A percentile compares a stretch with the other conserved stretches of the same genome.
Evolutionary conservation across 2,888 invertebrate species (phyloP).

Genomic region (Epistrophe grossulariae): DNA sequence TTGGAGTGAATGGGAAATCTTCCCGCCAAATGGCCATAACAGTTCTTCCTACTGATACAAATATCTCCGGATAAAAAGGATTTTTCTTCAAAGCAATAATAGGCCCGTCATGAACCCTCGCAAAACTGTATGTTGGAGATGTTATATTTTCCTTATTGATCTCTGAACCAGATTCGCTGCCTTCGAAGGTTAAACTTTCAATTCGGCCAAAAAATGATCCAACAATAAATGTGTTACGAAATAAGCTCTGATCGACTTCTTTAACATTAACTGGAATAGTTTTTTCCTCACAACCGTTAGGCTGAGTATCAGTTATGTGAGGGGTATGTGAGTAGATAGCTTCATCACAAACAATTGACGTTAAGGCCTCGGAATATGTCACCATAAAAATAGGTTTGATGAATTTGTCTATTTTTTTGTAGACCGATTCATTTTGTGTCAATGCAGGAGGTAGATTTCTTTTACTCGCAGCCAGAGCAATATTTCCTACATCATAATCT

Average conservation of each 20-base stretch:
- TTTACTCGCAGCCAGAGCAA: constrained; percentile 76
- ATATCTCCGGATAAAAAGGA: constrained; percentile 86
- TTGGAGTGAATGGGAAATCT: constrained; percentile 86
- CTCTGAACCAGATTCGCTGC: constrained; percentile 86
- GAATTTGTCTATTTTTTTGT: constrained; percentile 86
- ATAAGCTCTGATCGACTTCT: constrained; percentile 59
- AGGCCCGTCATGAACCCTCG: constrained; percentile 89
- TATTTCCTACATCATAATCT: constrained; percentile 79
- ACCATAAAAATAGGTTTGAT: constrained; percentile 87
- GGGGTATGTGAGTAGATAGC: constrained; percentile 77
- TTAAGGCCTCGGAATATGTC: constrained; percentile 84
- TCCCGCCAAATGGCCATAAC: constrained; percentile 91
- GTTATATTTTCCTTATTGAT: constrained; percentile 86
- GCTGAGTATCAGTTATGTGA: constrained; percentile 53
- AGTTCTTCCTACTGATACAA: constrained; percentile 90
- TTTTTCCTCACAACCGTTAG: constrained; percentile 42
- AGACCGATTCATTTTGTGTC: constrained; percentile 86
- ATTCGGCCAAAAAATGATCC: constrained; percentile 81
- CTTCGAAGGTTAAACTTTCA: constrained; percentile 86
- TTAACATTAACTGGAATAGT: constrained; percentile 77
- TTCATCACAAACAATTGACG: constrained; percentile 81
- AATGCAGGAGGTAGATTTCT: constrained; percentile 86
- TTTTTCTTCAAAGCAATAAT: constrained; percentile 87
- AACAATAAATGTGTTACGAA: constrained; percentile 78
- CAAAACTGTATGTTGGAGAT: constrained; percentile 81